Evolutionary conservation across 2,797 vertebrate species (phyloP).

Genomic region (Moxostoma hubbsi): DNA sequence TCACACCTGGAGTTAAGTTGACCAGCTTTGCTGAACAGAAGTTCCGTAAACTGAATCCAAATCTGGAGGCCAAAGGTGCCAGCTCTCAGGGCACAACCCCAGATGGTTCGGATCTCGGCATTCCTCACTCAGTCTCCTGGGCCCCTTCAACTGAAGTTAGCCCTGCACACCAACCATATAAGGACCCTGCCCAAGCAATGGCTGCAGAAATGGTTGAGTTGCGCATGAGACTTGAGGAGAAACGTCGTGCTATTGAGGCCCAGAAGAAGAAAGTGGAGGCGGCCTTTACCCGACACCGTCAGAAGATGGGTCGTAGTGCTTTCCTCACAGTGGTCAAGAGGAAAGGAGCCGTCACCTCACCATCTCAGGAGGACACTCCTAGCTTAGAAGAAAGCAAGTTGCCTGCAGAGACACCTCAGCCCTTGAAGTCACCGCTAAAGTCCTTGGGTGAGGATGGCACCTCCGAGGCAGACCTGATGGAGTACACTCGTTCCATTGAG

Average conservation of each 20-base stretch:
- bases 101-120: constrained; percentile 89
- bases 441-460: constrained; percentile 71
- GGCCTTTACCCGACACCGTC: constrained; percentile 91
- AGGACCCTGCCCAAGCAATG: constrained; percentile 91
- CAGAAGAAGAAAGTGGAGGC: constrained; percentile 99
- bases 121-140: constrained; percentile 91
- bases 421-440: constrained; percentile 76
- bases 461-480: constrained; percentile 86
- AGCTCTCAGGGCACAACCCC: constrained; percentile 94
- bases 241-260: constrained; percentile 95
- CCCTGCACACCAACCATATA: constrained; percentile 78
- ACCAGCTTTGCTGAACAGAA: constrained; percentile 99
- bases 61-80: constrained; percentile 82
- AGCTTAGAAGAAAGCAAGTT: constrained; percentile 79
- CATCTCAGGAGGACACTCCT: constrained; percentile 81
- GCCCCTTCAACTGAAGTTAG: constrained; percentile 88
- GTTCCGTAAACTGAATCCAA: constrained; percentile 83
- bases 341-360: constrained; percentile 85
- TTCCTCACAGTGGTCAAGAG: constrained; percentile 96
- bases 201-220: constrained; percentile 96
- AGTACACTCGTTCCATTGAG: constrained; percentile 95
- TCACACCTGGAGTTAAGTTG: constrained; percentile 85
- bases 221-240: constrained; percentile 95
- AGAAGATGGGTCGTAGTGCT: constrained; percentile 94
- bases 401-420: constrained; percentile 68